Conservation (phyloP, 2,113 vertebrate genomes). For the Mixornis gularis region DNA sequence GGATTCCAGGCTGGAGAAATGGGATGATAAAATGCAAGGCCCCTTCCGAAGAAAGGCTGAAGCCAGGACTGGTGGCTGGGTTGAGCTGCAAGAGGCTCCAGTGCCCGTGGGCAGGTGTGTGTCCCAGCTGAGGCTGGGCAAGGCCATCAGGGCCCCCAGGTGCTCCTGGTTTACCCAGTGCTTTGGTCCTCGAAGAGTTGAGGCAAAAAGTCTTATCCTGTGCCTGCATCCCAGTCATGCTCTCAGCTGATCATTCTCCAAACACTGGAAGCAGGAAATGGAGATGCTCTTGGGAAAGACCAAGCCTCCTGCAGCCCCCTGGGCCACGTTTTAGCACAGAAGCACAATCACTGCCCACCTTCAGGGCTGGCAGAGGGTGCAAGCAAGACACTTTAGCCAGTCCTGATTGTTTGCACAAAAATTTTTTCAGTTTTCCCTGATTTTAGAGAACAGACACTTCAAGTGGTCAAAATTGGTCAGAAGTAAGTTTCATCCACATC, state of each 20-base stretch:
- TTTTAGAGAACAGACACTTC: neutral
- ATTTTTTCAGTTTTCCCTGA: accelerated
- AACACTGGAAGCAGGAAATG: neutral
- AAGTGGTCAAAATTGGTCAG: neutral
- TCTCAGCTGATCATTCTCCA: neutral
- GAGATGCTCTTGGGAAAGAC: neutral
- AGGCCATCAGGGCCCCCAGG: neutral
- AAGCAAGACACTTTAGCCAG: neutral
- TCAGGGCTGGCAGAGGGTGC: neutral
- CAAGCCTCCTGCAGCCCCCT: neutral
- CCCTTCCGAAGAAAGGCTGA: neutral
- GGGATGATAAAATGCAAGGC: accelerated
- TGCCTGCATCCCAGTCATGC: no score
- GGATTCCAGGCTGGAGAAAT: accelerated
- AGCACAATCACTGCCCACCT: accelerated
- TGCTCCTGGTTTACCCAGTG: neutral
- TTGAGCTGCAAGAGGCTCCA: neutral
- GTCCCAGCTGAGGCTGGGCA: neutral
- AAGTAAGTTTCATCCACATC: neutral
- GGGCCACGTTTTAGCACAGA: accelerated
- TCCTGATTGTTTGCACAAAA: neutral
- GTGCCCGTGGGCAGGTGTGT: accelerated
- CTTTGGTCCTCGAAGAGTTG: neutral
- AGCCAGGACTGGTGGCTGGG: accelerated
- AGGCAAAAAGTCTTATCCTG: neutral